Conservation (phyloP, 2,888 invertebrate species). For the Eupithecia vulgata region DNA sequence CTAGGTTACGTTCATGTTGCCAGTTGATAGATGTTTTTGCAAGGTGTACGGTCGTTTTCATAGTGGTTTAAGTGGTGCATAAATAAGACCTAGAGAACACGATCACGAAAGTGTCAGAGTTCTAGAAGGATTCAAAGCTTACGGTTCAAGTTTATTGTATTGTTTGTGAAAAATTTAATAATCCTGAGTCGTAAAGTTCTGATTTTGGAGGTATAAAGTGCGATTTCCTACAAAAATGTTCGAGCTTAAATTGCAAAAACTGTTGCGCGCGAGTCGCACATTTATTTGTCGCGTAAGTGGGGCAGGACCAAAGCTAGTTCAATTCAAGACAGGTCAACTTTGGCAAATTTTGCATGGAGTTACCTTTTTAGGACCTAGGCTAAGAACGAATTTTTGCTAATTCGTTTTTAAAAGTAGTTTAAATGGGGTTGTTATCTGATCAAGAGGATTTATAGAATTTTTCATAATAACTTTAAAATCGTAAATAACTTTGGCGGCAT, state of each 20-base stretch:
- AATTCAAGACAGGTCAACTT: too few relatives aligned
- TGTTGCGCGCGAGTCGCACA: slow-evolving; percentile 44
- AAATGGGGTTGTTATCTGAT: too few relatives aligned
- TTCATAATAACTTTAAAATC: too few relatives aligned
- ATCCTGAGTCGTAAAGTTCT: slow-evolving; percentile 19
- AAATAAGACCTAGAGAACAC: not conserved
- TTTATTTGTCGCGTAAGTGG: slow-evolving; percentile 59
- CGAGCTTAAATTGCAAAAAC: slow-evolving; percentile 29
- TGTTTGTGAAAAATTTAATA: slow-evolving; percentile 38
- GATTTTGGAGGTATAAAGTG: too few relatives aligned
- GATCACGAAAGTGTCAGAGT: not conserved
- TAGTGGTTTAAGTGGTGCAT: not conserved
- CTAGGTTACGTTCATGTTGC: not conserved
- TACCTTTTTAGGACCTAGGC: too few relatives aligned
- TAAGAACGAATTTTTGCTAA: too few relatives aligned
- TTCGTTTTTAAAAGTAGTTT: too few relatives aligned
- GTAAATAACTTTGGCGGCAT: too few relatives aligned
- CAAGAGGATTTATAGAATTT: too few relatives aligned
- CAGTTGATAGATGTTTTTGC: not conserved
- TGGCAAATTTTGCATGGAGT: too few relatives aligned
- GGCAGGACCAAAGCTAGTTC: slow-evolving; percentile 38
- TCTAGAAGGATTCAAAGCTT: not conserved
- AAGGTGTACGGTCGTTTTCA: not conserved
- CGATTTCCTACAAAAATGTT: not conserved
- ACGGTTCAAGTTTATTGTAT: not conserved